Evolutionary conservation across 2,113 vertebrate genomes (phyloP).

Genomic region (Tyto alba): DNA sequence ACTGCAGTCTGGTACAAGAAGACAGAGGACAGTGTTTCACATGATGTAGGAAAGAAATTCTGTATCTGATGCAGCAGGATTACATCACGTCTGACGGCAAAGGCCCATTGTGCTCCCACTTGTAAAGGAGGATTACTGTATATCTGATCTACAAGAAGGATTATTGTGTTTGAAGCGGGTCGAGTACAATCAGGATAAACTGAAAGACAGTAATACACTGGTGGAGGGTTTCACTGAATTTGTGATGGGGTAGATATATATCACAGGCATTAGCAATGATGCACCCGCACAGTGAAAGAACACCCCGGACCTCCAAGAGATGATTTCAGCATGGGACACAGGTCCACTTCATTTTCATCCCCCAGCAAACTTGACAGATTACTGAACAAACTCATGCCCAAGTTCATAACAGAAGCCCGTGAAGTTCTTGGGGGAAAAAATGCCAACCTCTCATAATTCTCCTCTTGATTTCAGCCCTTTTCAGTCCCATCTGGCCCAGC

Average conservation of each 20-base stretch:
- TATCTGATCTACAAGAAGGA: slow-evolving; percentile 59
- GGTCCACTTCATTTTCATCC: not conserved
- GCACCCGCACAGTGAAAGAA: not conserved
- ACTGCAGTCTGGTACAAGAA: not conserved
- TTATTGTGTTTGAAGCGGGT: slow-evolving; percentile 30
- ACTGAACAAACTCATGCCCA: not conserved
- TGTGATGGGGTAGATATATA: not conserved
- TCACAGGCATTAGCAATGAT: not conserved
- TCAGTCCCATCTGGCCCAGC: not conserved
- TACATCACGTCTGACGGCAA: slow-evolving; percentile 46
- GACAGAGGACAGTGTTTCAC: not conserved
- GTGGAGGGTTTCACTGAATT: not conserved
- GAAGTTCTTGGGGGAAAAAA: not conserved
- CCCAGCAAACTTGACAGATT: not conserved
- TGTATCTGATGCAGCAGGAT: slow-evolving; percentile 34
- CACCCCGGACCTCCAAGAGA: rapidly evolving
- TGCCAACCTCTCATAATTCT: not conserved
- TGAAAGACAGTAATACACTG: not conserved
- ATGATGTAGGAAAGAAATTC: not conserved
- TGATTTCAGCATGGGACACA: not conserved
- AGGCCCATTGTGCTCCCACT: slow-evolving; percentile 42
- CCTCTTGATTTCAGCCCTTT: not conserved
- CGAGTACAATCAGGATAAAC: not conserved
- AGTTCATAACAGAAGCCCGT: not conserved
- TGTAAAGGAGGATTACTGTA: slow-evolving; percentile 52